phyloP scores from a whole-genome alignment of 2,113 vertebrate genomes.

The Cacatua alba region DNA sequence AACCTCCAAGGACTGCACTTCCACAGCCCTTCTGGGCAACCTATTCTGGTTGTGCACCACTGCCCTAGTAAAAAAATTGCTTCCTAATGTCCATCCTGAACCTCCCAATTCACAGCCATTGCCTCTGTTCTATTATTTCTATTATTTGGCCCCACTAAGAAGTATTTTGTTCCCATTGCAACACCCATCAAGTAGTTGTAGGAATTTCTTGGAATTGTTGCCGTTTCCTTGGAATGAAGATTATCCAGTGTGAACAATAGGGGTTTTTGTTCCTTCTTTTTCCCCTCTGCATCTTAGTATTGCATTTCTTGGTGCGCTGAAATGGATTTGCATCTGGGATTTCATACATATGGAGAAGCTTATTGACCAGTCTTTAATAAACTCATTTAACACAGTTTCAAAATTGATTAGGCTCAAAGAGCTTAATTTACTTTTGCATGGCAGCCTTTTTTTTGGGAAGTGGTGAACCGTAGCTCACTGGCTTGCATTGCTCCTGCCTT shows the following conservation, averaged over 20 bases:
- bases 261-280: background rate
- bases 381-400: background rate
- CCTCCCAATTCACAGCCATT: background rate
- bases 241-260: constrained; percentile 18
- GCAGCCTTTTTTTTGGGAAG: background rate
- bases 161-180: background rate
- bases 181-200: background rate
- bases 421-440: background rate
- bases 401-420: background rate
- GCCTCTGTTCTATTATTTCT: background rate
- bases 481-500: background rate
- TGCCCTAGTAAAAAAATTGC: background rate
- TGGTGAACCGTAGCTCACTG: background rate
- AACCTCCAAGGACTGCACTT: background rate
- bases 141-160: background rate
- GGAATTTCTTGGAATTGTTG: constrained; percentile 40
- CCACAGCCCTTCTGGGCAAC: background rate
- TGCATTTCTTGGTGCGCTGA: background rate
- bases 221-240: constrained; percentile 33
- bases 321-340: background rate
- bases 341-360: background rate
- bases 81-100: background rate
- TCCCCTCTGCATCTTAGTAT: background rate
- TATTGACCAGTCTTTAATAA: background rate
- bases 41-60: background rate